A percentile compares a stretch with the other conserved stretches of the same genome.
Conservation (phyloP, 2,888 invertebrate genomes). For the Strigamia maritima region DNA sequence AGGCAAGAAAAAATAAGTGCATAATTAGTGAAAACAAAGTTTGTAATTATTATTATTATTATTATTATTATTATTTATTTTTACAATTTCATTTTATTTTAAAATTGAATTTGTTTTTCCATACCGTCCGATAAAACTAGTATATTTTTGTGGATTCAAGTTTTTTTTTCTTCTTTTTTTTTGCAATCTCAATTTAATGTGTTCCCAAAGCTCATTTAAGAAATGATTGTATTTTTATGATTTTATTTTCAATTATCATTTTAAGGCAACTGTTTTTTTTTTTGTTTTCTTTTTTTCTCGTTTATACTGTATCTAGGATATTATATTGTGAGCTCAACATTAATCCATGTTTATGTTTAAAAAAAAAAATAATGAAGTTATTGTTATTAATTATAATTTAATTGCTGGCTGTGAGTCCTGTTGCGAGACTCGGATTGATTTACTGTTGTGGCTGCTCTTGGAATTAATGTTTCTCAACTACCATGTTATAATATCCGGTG, state of each 20-base stretch:
- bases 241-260: not conserved
- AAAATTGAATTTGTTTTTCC: not conserved
- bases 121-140: not conserved
- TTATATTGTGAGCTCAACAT: conserved; percentile 12
- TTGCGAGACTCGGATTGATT: not conserved
- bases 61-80: too few relatives aligned
- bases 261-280: not conserved
- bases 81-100: not conserved
- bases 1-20: not conserved
- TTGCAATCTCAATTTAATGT: not conserved
- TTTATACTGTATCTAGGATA: conserved; percentile 9
- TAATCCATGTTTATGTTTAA: not conserved
- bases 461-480: not conserved
- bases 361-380: not conserved
- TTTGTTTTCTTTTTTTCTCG: too few relatives aligned
- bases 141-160: not conserved
- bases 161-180: not conserved
- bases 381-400: conserved; percentile 1
- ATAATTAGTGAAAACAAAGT: conserved; percentile 3
- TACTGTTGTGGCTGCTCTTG: not conserved
- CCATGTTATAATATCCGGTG: conserved; percentile 9
- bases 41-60: not conserved
- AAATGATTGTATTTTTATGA: conserved; percentile 6
- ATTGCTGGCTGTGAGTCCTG: conserved; percentile 6
- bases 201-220: not conserved